Evolutionary conservation across 2,797 vertebrate species (phyloP).

Genomic region (Pristis pectinata): DNA sequence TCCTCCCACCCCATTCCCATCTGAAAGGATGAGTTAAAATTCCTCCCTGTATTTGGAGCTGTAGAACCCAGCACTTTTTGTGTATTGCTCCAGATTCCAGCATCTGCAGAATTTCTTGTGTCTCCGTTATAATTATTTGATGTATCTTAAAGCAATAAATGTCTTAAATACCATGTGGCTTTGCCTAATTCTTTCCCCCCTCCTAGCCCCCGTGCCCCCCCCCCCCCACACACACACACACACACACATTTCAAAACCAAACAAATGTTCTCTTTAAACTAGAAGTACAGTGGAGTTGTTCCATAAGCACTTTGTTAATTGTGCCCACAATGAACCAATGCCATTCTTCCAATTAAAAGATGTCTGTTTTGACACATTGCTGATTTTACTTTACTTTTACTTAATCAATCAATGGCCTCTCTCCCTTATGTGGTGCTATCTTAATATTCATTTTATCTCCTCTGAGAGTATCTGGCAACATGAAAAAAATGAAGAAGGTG

Average conservation of each 20-base stretch:
- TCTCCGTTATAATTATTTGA: background rate
- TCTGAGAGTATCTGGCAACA: background rate
- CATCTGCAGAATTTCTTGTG: too few species aligned
- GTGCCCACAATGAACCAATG: background rate
- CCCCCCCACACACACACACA: too few species aligned
- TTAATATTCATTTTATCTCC: background rate
- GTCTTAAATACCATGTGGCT: background rate
- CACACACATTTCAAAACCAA: too few species aligned
- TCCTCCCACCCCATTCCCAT: background rate
- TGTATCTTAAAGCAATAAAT: background rate
- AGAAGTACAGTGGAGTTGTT: background rate
- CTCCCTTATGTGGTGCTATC: too few species aligned
- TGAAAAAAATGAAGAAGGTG: background rate
- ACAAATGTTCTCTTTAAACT: too few species aligned
- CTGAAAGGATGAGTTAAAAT: background rate
- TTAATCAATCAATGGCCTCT: background rate
- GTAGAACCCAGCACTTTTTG: background rate
- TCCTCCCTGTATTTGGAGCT: background rate
- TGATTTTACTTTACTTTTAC: background rate
- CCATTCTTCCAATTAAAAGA: background rate
- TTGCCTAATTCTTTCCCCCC: background rate
- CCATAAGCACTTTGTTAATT: background rate
- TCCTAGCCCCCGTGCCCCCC: too few species aligned
- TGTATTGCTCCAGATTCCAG: too few species aligned
- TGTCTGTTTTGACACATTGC: background rate